Evolutionary conservation across 2,797 vertebrate species (phyloP).

Genomic region (Paratrypauchen microcephalus): DNA sequence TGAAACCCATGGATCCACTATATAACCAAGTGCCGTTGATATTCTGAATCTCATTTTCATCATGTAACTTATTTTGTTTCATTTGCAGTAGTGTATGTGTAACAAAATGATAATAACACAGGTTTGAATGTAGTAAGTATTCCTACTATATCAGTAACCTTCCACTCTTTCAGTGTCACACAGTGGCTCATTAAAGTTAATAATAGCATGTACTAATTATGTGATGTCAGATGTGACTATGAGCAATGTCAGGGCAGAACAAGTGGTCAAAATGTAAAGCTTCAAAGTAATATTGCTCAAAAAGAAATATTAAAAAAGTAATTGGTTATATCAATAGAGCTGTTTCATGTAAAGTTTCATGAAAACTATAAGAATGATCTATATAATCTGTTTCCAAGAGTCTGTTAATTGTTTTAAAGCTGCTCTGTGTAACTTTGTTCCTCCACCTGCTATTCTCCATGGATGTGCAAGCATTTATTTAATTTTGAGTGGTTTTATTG

Average conservation of each 20-base stretch:
- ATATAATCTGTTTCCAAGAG: no score
- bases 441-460: no score
- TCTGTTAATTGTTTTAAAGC: no score
- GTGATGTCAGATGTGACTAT: slow-evolving; percentile 34
- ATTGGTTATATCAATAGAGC: no score
- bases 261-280: not conserved
- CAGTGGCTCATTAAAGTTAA: slow-evolving; percentile 47
- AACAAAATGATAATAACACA: not conserved
- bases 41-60: no score
- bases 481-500: no score
- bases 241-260: slow-evolving; percentile 10
- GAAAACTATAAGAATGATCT: no score
- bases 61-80: not conserved
- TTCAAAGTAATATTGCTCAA: not conserved
- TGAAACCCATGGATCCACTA: no score
- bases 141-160: not conserved
- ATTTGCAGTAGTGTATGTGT: not conserved
- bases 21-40: no score
- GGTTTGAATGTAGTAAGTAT: not conserved
- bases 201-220: slow-evolving; percentile 46
- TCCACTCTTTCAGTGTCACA: slow-evolving; percentile 12
- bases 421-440: no score
- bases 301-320: not conserved
- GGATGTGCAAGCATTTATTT: no score
- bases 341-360: no score